Percentiles rank a stretch among this genome's conserved stretches.
These are phyloP conservation scores for Pyrocephalus nanus DNA, from an alignment of 2,797 vertebrate species.

Conservation along the genomic window DNA sequence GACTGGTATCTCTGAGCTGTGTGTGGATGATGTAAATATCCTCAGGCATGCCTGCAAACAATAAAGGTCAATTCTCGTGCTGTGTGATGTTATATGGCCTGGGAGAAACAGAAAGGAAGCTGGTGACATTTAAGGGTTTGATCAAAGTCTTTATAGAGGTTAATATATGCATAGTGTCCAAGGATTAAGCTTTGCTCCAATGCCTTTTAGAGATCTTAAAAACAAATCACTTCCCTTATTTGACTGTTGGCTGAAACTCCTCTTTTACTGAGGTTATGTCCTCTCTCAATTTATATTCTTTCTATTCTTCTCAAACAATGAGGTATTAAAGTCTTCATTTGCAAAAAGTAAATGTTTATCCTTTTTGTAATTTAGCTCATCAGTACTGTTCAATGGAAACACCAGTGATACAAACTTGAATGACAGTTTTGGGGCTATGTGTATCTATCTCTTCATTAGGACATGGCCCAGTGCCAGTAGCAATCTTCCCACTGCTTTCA, in stretches of 20 bases:
- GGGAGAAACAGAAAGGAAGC: slow-evolving; percentile 1
- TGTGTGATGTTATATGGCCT: slow-evolving; percentile 30
- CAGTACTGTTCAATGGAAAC: background rate
- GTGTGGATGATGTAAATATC: slow-evolving; percentile 10
- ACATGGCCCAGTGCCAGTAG: background rate
- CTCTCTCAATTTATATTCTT: background rate
- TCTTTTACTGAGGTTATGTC: background rate
- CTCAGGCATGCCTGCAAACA: slow-evolving; percentile 9
- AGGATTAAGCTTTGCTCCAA: slow-evolving; percentile 11
- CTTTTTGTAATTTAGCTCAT: slow-evolving; percentile 2
- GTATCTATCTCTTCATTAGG: background rate
- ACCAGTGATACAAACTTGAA: background rate
- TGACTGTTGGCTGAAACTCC: background rate
- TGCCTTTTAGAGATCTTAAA: background rate
- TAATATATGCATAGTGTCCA: slow-evolving; percentile 19
- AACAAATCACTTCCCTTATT: background rate
- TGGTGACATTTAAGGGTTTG: slow-evolving; percentile 49
- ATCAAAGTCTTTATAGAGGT: slow-evolving; percentile 48
- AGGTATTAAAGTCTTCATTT: background rate
- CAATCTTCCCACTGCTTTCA: background rate
- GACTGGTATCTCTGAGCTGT: background rate
- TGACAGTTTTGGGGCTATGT: background rate
- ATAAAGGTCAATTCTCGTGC: background rate
- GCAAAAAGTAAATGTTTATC: background rate
- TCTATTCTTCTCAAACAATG: background rate